Percentiles rank a stretch among this genome's conserved stretches.
Conservation (phyloP, 1,140 invertebrate species). For the Dryas iulia region DNA sequence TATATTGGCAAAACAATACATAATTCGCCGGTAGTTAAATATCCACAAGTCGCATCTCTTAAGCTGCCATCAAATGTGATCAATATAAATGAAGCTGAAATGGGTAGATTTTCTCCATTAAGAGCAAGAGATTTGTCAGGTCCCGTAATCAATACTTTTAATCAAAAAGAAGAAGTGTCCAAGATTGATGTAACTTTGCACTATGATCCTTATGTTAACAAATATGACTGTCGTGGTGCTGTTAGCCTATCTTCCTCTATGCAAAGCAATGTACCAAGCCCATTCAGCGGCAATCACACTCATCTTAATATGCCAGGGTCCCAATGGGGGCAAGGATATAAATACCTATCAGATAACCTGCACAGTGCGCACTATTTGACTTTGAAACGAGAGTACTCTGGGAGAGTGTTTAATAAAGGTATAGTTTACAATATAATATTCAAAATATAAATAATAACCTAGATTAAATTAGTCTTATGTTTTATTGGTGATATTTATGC, state of each 20-base stretch:
- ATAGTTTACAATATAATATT: slow-evolving; percentile 36
- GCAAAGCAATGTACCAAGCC: slow-evolving; percentile 88
- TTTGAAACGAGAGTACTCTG: slow-evolving; percentile 73
- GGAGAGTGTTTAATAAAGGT: slow-evolving; percentile 53
- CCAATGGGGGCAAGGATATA: slow-evolving; percentile 84
- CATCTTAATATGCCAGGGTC: slow-evolving; percentile 88
- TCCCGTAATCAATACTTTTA: slow-evolving; percentile 78
- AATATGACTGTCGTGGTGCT: slow-evolving; percentile 85
- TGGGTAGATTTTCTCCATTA: slow-evolving; percentile 83
- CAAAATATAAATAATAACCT: slow-evolving; percentile 8
- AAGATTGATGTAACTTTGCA: slow-evolving; percentile 67
- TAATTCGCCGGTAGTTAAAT: slow-evolving; percentile 50
- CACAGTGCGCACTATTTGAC: slow-evolving; percentile 82
- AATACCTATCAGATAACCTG: slow-evolving; percentile 85
- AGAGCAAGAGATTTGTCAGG: slow-evolving; percentile 82
- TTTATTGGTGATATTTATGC: not conserved
- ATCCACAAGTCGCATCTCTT: slow-evolving; percentile 62
- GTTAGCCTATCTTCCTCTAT: slow-evolving; percentile 85
- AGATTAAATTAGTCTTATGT: not conserved
- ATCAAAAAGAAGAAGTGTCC: slow-evolving; percentile 44
- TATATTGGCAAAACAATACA: slow-evolving; percentile 56
- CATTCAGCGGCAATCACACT: slow-evolving; percentile 82
- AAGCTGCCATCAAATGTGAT: slow-evolving; percentile 75
- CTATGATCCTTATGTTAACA: slow-evolving; percentile 81
- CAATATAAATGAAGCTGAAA: slow-evolving; percentile 83